phyloP scores from a whole-genome alignment of 1,140 invertebrate species.

The Drosophila novamexicana region DNA sequence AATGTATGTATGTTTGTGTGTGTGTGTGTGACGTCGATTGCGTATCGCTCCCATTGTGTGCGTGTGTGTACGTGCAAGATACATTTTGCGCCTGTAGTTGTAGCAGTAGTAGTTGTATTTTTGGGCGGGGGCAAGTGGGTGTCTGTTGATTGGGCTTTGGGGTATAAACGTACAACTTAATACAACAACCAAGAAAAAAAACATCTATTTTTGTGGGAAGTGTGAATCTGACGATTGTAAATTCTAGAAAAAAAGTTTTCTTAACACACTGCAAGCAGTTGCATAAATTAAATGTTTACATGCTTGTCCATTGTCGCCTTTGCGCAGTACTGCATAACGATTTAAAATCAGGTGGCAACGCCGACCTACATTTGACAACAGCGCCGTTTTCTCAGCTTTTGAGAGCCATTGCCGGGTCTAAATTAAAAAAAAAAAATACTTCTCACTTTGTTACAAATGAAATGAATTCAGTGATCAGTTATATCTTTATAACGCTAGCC shows the following conservation, averaged over 20 bases:
- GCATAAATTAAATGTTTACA: slow-evolving; percentile 81
- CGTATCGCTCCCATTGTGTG: slow-evolving; percentile 28
- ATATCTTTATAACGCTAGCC: background rate
- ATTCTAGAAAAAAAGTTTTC: background rate
- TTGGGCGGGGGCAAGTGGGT: slow-evolving; percentile 50
- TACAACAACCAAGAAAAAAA: background rate
- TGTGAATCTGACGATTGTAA: background rate
- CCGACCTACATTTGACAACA: slow-evolving; percentile 44
- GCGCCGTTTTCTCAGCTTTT: slow-evolving; percentile 17
- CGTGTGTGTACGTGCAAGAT: slow-evolving; percentile 28
- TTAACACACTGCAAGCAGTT: slow-evolving; percentile 37
- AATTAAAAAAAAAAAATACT: background rate
- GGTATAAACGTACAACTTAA: background rate
- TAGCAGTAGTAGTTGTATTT: slow-evolving; percentile 35
- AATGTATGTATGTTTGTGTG: slow-evolving; percentile 15
- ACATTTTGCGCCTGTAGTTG: slow-evolving; percentile 24
- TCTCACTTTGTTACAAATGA: slow-evolving; percentile 12
- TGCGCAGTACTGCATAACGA: slow-evolving; percentile 54
- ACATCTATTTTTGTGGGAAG: background rate
- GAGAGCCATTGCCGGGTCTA: slow-evolving; percentile 19
- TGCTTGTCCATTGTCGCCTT: slow-evolving; percentile 17
- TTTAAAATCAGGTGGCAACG: slow-evolving; percentile 59
- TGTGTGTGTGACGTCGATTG: slow-evolving; percentile 44
- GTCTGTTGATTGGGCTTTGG: background rate
- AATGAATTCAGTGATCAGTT: background rate